phyloP scores from a whole-genome alignment of 2,113 vertebrate species.

The Sinocyclocheilus grahami region DNA sequence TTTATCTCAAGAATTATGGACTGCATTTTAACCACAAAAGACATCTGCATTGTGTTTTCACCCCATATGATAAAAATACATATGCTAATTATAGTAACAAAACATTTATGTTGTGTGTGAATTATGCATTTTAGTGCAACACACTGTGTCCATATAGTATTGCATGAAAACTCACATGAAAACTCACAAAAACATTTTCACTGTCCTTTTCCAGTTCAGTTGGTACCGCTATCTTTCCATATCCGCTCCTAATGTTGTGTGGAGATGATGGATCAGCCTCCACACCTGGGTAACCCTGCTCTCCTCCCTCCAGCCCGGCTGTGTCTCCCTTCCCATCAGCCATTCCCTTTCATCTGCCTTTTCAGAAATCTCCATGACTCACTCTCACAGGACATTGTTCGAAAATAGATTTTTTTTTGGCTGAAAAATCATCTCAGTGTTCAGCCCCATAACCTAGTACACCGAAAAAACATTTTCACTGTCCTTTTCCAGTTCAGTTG shows the following conservation, averaged over 20 bases:
- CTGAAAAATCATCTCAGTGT: background rate
- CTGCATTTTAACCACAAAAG: background rate
- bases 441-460: background rate
- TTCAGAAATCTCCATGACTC: constrained; percentile 26
- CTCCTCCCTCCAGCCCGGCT: constrained; percentile 25
- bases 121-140: background rate
- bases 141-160: background rate
- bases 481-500: constrained; percentile 2
- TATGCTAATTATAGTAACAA: background rate
- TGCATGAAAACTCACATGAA: background rate
- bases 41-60: background rate
- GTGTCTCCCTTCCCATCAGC: constrained; percentile 38
- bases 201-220: constrained; percentile 5
- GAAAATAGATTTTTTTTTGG: background rate
- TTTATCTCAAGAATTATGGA: background rate
- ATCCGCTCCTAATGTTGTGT: background rate
- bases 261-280: constrained; percentile 54
- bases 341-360: constrained; percentile 50
- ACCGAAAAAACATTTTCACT: too few relatives aligned
- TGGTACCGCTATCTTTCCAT: background rate
- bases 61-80: background rate
- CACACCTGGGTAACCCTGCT: constrained; percentile 50
- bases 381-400: background rate
- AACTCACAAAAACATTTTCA: background rate
- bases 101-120: background rate